phyloP scores from a whole-genome alignment of 2,113 vertebrate genomes.

The Antechinus stuartii region DNA sequence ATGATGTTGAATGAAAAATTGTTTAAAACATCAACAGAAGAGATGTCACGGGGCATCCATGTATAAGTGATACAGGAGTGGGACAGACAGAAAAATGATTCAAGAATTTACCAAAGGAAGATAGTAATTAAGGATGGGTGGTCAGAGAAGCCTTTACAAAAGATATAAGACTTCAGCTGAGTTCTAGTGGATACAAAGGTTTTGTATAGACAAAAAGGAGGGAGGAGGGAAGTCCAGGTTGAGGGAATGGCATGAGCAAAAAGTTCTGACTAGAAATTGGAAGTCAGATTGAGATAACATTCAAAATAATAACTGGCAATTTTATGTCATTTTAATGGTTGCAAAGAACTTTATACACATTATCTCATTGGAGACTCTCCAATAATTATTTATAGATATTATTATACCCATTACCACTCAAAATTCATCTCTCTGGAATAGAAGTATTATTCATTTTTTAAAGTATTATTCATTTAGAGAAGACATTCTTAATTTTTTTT shows the following conservation, averaged over 20 bases:
- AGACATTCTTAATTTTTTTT: neutral
- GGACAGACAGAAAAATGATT: neutral
- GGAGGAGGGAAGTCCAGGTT: neutral
- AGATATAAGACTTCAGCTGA: neutral
- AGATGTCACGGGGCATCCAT: neutral
- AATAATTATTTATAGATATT: neutral
- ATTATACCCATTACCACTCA: neutral
- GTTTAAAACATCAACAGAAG: neutral
- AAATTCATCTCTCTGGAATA: neutral
- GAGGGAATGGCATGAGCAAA: neutral
- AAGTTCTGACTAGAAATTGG: neutral
- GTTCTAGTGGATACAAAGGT: neutral
- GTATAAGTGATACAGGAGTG: neutral
- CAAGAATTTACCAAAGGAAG: neutral
- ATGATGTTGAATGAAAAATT: neutral
- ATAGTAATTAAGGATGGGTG: neutral
- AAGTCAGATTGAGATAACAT: neutral
- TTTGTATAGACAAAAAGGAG: neutral
- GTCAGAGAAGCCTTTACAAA: neutral
- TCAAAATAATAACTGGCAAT: neutral
- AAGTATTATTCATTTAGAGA: neutral
- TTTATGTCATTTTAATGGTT: neutral
- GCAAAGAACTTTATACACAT: neutral
- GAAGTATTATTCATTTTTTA: too few species aligned
- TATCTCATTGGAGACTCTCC: neutral